Conservation (phyloP, 2,113 vertebrate genomes). For the Semnornis frantzii region DNA sequence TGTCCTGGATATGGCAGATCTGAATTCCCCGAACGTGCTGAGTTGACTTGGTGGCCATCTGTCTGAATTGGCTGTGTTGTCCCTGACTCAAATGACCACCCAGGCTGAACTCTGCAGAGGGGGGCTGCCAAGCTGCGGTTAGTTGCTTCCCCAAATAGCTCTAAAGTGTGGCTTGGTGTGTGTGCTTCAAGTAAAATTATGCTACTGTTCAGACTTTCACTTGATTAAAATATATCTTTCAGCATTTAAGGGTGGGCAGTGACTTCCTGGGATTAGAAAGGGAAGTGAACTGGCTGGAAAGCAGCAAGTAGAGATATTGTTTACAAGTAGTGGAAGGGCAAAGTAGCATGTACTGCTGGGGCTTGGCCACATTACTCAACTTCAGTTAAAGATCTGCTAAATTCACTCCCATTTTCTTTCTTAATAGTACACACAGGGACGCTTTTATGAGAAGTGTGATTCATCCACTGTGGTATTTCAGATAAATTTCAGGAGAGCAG, state of each 20-base stretch:
- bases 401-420: constrained; percentile 29
- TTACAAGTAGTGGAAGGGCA: not conserved
- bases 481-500: constrained; percentile 18
- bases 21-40: not conserved
- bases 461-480: constrained; percentile 29
- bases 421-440: constrained; percentile 36
- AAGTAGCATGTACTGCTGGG: constrained; percentile 14
- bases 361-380: constrained; percentile 34
- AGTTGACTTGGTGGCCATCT: constrained; percentile 21
- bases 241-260: constrained; percentile 22
- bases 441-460: constrained; percentile 53
- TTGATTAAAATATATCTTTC: constrained; percentile 59
- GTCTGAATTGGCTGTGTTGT: constrained; percentile 46
- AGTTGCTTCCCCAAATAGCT: constrained; percentile 48
- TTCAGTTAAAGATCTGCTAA: constrained; percentile 15
- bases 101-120: constrained; percentile 26
- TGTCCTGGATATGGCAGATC: not conserved
- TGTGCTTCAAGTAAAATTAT: constrained; percentile 45
- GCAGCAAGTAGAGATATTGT: constrained; percentile 22
- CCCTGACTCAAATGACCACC: constrained; percentile 34
- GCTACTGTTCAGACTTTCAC: not conserved
- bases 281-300: constrained; percentile 49
- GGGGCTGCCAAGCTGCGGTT: not conserved
- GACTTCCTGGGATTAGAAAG: constrained; percentile 61
- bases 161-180: not conserved